Evolutionary conservation across 2,797 vertebrate genomes (phyloP).

Genomic region (Manis javanica): DNA sequence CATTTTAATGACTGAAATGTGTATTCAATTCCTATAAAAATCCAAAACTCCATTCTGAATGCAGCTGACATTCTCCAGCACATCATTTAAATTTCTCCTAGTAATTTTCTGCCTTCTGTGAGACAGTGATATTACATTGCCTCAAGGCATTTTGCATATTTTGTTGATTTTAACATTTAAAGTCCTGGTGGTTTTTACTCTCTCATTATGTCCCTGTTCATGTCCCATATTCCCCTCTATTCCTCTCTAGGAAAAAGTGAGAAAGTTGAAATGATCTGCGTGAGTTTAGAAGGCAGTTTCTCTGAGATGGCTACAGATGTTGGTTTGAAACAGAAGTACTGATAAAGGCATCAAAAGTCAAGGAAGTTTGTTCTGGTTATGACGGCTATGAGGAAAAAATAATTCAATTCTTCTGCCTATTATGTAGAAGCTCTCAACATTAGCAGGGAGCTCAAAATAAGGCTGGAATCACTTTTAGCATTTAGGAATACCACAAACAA

Average conservation of each 20-base stretch:
- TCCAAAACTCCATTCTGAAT: slow-evolving; percentile 75
- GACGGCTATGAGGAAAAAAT: neutral
- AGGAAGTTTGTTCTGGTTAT: neutral
- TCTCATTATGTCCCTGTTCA: slow-evolving; percentile 62
- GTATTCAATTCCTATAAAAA: slow-evolving; percentile 81
- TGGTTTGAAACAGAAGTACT: slow-evolving; percentile 21
- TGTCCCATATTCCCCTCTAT: neutral
- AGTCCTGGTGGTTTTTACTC: slow-evolving; percentile 60
- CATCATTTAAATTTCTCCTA: slow-evolving; percentile 79
- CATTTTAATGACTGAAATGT: slow-evolving; percentile 79
- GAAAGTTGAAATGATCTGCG: slow-evolving; percentile 62
- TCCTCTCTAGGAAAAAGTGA: slow-evolving; percentile 57
- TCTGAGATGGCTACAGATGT: slow-evolving; percentile 21
- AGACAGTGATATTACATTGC: slow-evolving; percentile 78
- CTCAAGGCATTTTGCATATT: slow-evolving; percentile 79
- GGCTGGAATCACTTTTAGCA: neutral
- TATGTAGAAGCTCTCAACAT: neutral
- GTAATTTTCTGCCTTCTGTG: slow-evolving; percentile 81
- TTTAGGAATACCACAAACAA: slow-evolving; percentile 9
- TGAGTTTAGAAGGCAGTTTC: slow-evolving; percentile 60
- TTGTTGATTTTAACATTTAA: slow-evolving; percentile 79
- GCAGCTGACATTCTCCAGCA: slow-evolving; percentile 73
- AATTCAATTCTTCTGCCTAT: neutral
- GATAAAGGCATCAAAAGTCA: slow-evolving; percentile 37
- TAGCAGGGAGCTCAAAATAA: neutral